phyloP scores from a whole-genome alignment of 1,140 invertebrate species.

The Aethina tumida region DNA sequence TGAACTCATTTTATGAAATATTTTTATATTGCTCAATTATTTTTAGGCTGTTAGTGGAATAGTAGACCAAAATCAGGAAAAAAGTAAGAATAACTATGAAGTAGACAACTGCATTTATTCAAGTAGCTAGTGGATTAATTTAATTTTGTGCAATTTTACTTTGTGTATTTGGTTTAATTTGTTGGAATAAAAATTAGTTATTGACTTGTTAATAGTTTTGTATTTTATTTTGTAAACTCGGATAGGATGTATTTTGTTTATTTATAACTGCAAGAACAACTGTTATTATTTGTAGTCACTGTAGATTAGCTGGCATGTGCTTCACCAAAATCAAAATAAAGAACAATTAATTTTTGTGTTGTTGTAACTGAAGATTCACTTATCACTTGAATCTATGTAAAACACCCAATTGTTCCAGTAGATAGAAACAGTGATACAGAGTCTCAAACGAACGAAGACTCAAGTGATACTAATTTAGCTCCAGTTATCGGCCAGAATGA shows the following conservation, averaged over 20 bases:
- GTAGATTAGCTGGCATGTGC: too few relatives aligned
- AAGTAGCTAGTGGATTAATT: conserved; percentile 15
- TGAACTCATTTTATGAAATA: too few relatives aligned
- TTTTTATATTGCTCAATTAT: conserved; percentile 24
- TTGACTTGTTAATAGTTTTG: conserved; percentile 5
- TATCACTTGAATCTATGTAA: too few relatives aligned
- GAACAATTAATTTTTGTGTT: too few relatives aligned
- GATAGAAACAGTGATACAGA: conserved; percentile 82
- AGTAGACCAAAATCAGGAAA: conserved; percentile 57
- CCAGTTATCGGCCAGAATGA: conserved; percentile 54
- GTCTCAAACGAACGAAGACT: conserved; percentile 71
- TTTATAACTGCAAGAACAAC: too few relatives aligned
- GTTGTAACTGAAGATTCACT: too few relatives aligned
- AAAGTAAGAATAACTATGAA: conserved; percentile 43
- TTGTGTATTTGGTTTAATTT: conserved; percentile 7
- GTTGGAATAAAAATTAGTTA: neutral
- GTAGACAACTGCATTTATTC: conserved; percentile 21
- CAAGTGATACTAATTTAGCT: conserved; percentile 59
- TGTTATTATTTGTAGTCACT: too few relatives aligned
- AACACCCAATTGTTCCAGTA: conserved; percentile 45
- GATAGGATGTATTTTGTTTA: too few relatives aligned
- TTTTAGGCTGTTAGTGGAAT: conserved; percentile 76
- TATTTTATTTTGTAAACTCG: conserved; percentile 6
- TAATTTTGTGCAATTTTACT: conserved; percentile 3
- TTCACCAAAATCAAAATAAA: too few relatives aligned